Base-by-base conservation (phyloP, 1,140 invertebrate genomes). In the Diachasma alloeum region DNA sequence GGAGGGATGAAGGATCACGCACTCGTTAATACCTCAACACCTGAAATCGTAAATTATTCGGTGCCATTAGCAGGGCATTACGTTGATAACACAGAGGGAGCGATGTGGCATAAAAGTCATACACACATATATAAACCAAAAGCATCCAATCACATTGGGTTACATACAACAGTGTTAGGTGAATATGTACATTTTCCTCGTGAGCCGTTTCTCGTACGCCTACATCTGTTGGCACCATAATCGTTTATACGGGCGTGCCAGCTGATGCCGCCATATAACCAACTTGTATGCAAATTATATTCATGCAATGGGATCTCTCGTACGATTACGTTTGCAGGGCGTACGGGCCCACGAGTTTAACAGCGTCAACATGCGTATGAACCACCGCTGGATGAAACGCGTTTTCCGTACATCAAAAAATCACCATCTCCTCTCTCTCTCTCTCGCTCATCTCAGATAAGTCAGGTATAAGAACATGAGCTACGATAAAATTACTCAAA, bases 221-320 rank as follows among this genome's bases (percentile, higher is more conserved):
- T 90, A 88, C 88, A 90, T 90, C 88, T 89, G 88, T 90, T 88
- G 86, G 86, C 83, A 84, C 87, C 88, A 90, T 85, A 88, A 89
- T 88, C 88, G 88, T 89, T 89, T 90, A 90, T 90, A 89, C 86
- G 85, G 85, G 83, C 86, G 79, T 81, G 84, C 87, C 88, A 90
- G 88, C 87, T 90, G 88, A 89, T 90, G 86, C 87, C 81, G 81
- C 82, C 82, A 83, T 87, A 89, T 85, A 88, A 87, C 86, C 86
- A 88, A 90, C 87, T 89, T 89, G 87, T 89, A 90, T 90, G 89
- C 87, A 90, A 89, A 90, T 89, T 88, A 90, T 89, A 90, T 89
- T 89, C 88, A 89, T 90, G 88, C 87, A 90, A 88, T 86, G 83
- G 87, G 85, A 88, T 87, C 86, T 69, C 68, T 86, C 86, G 83